Percentiles rank a stretch among this genome's conserved stretches.
These are phyloP conservation scores for Tachycineta bicolor DNA, from an alignment of 2,113 vertebrate species.

Conservation along the genomic window DNA sequence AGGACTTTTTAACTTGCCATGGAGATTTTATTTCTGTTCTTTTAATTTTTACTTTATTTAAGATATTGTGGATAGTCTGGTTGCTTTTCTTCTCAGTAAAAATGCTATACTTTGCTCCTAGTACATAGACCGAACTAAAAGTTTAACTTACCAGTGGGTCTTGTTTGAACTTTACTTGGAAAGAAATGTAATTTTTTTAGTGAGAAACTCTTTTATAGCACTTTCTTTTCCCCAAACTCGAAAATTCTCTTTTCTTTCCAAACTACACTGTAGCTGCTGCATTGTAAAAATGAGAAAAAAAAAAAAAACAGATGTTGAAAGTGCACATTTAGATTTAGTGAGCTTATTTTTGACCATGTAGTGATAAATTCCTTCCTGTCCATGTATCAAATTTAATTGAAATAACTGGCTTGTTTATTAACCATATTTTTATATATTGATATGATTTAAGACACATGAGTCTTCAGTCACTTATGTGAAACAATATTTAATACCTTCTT, in stretches of 20 bases:
- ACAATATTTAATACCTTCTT: background rate
- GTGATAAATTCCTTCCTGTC: background rate
- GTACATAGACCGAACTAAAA: background rate
- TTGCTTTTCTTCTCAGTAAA: background rate
- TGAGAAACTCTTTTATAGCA: background rate
- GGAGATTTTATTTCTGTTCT: background rate
- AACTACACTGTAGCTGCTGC: background rate
- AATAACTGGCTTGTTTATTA: background rate
- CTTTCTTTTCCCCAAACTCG: background rate
- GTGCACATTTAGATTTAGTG: background rate
- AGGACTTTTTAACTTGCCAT: background rate
- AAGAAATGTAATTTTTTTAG: background rate
- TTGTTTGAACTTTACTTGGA: background rate
- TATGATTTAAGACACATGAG: background rate
- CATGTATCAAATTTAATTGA: background rate
- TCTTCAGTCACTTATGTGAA: background rate
- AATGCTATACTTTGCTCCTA: background rate
- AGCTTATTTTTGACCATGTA: background rate
- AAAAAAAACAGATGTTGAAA: background rate
- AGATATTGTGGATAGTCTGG: background rate
- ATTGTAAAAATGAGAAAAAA: background rate
- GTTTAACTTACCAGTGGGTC: background rate
- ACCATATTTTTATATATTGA: background rate
- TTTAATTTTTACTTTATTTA: background rate
- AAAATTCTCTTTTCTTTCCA: background rate